A percentile compares a stretch with the other conserved stretches of the same genome.
Evolutionary conservation across 1,140 invertebrate genomes (phyloP).

Genomic region (Aphaenogaster rudis): DNA sequence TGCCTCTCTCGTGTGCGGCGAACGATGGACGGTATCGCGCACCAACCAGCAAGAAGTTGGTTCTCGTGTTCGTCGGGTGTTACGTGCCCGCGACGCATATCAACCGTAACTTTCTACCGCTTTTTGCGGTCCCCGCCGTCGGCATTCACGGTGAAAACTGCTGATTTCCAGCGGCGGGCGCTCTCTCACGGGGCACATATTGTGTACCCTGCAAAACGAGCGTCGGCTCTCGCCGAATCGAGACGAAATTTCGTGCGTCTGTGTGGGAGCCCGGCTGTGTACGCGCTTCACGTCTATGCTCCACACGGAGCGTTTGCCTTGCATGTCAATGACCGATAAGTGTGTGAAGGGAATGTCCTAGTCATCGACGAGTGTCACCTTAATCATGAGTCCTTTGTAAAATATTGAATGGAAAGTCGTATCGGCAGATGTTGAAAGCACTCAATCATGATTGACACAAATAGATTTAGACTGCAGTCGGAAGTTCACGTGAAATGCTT

Average conservation of each 20-base stretch:
- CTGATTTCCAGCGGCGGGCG: constrained; percentile 59
- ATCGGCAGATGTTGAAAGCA: constrained; percentile 28
- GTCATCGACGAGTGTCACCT: not conserved
- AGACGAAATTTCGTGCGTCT: constrained; percentile 46
- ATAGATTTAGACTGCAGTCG: not conserved
- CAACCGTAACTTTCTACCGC: constrained; percentile 74
- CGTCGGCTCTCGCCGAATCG: constrained; percentile 36
- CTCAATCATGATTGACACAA: not conserved
- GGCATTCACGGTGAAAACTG: constrained; percentile 64
- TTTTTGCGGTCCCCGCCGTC: constrained; percentile 63
- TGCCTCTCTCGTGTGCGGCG: not conserved
- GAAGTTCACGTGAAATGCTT: not conserved
- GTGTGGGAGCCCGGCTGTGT: not conserved
- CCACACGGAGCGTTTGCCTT: not conserved
- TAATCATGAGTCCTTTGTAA: constrained; percentile 19
- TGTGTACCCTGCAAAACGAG: constrained; percentile 29
- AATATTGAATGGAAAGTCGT: not conserved
- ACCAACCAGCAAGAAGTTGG: constrained; percentile 61
- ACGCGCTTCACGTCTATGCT: not conserved
- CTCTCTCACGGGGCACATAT: constrained; percentile 54
- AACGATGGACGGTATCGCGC: constrained; percentile 39
- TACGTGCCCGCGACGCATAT: constrained; percentile 73
- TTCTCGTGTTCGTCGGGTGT: constrained; percentile 60
- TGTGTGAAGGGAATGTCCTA: not conserved
- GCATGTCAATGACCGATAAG: constrained; percentile 19